Base-by-base conservation (phyloP, 2,113 vertebrate species). In the Pollachius pollachius region DNA sequence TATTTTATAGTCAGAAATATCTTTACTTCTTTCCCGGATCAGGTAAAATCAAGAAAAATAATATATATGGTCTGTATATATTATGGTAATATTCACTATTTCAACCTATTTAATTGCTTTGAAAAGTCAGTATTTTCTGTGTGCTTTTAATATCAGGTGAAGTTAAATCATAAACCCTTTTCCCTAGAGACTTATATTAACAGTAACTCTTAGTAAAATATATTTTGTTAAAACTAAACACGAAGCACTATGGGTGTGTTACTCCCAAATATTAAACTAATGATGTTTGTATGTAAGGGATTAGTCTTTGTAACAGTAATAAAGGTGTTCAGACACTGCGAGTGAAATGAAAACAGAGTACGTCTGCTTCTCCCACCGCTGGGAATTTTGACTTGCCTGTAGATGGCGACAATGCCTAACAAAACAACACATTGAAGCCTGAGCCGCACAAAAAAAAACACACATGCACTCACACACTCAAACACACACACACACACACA, bases 321-420 rank as follows among this genome's bases (percentile, higher is more conserved):
- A 13, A 64, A 52, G 57, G 17, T 59, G 17, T 9, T 59, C 57
- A 19, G 58, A n/a, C 58, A 59, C 34, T 37, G 34, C 11, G 11
- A 41, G 37, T 41, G 37, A 41, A 41, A 41, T 11, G 5, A 41
- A 7, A 41, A 37, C 7, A 41, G 37, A 9, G 6, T 41, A 9
- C 37, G 37, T 41, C 27, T 27, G 27, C 27, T 27, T 27, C 9
- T 41, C 37, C 37, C 37, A 41, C 37, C 37, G 9, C 37, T 9
- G 37, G 37, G 37, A 41, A 41, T 64, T 64, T 37, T 37, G 48
- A 13, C 48, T 64, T 1, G 71, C 95, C 96, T 95, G 95, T 96
- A 97, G 95, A 94, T 96, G 95, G 95, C 95, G 93, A 95, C 93
- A 94, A 92, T 95, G 93, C 88, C 93, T 96, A 95, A 90, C 91